These are phyloP conservation scores for Marmota monax DNA, from an alignment of 2,113 vertebrate genomes.

Conservation along the genomic window DNA sequence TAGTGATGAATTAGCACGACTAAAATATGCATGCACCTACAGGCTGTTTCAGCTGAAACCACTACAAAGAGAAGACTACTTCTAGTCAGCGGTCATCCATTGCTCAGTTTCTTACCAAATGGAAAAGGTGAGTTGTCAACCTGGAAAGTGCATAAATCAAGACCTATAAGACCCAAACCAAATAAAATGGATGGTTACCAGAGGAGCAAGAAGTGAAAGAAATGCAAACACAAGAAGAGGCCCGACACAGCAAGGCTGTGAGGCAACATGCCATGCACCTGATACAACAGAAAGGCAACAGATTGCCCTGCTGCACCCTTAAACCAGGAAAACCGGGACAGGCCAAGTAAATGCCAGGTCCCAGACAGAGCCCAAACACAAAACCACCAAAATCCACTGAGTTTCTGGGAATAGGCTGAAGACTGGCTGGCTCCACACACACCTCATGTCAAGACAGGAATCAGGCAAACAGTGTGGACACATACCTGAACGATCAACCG, in stretches of 20 bases:
- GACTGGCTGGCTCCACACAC: neutral
- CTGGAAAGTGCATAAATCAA: constrained; percentile 99
- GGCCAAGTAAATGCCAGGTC: constrained; percentile 66
- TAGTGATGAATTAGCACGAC: constrained; percentile 85
- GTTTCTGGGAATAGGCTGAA: constrained; percentile 47
- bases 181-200: constrained; percentile 95
- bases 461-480: neutral
- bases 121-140: constrained; percentile 94
- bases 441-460: neutral
- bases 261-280: constrained; percentile 80
- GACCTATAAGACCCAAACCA: constrained; percentile 98
- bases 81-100: constrained; percentile 91
- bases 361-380: neutral
- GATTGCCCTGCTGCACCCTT: constrained; percentile 62
- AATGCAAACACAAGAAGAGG: constrained; percentile 65
- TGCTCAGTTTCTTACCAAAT: constrained; percentile 95
- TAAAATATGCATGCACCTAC: constrained; percentile 84
- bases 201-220: constrained; percentile 61
- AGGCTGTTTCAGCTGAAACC: constrained; percentile 78
- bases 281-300: constrained; percentile 77
- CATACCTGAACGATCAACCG: constrained; percentile 94
- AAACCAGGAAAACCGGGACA: constrained; percentile 79
- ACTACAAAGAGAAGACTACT: constrained; percentile 87
- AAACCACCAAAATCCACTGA: neutral
- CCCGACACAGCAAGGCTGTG: constrained; percentile 64